phyloP scores from a whole-genome alignment of 2,113 vertebrate species.

The Dromas ardeola region DNA sequence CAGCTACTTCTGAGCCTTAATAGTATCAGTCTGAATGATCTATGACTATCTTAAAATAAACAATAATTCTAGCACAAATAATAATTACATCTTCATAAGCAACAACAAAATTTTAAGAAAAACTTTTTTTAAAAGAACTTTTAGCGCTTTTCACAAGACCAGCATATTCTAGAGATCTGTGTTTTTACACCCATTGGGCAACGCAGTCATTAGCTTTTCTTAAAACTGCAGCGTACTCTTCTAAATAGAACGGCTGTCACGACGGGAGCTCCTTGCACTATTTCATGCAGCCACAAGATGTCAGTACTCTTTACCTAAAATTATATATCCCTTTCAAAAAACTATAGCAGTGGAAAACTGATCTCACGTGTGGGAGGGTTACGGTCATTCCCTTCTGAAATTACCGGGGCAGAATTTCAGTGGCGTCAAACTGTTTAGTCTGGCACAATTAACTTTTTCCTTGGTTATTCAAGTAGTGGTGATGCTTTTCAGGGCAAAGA shows the following conservation, averaged over 20 bases:
- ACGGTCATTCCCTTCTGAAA: fast-evolving
- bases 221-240: not conserved
- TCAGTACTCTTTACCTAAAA: slow-evolving; percentile 43
- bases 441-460: not conserved
- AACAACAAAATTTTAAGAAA: not conserved
- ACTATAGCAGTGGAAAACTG: fast-evolving
- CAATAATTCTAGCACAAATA: not conserved
- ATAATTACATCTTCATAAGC: not conserved
- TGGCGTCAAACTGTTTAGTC: fast-evolving
- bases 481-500: not conserved
- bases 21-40: not conserved
- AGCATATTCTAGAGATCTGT: not conserved
- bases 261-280: not conserved
- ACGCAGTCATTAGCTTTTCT: not conserved
- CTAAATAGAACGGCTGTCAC: not conserved
- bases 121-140: not conserved
- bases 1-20: not conserved
- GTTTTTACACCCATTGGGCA: not conserved
- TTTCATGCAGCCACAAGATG: slow-evolving; percentile 63
- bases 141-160: fast-evolving
- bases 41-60: not conserved
- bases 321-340: not conserved
- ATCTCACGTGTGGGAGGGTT: fast-evolving
- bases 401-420: not conserved
- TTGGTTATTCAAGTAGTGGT: not conserved